Conservation (phyloP, 2,113 vertebrate genomes). For the Eclectus roratus region DNA sequence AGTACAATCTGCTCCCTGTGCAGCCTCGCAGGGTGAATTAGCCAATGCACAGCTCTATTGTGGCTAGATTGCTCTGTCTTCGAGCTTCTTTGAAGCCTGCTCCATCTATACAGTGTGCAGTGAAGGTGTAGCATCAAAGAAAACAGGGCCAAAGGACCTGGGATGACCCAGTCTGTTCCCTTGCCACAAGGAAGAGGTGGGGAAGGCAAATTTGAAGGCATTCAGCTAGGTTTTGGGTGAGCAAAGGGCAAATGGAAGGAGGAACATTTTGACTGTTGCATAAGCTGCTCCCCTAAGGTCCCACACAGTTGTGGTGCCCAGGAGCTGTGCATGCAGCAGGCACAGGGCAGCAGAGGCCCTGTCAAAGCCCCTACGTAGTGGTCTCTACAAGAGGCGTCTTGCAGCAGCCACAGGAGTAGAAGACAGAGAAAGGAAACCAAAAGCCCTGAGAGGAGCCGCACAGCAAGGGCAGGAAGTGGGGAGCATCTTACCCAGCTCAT, state of each 20-base stretch:
- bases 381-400: neutral
- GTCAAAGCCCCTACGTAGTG: fast-evolving
- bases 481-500: fast-evolving
- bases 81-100: neutral
- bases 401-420: neutral
- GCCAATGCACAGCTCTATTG: neutral
- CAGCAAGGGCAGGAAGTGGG: fast-evolving
- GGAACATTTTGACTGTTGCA: neutral
- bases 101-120: fast-evolving
- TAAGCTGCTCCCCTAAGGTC: neutral
- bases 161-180: neutral
- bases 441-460: neutral
- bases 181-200: neutral
- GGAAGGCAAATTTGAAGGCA: neutral
- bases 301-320: neutral
- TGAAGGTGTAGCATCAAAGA: neutral
- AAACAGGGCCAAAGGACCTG: neutral
- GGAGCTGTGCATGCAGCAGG: too few relatives aligned
- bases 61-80: fast-evolving
- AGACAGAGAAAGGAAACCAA: neutral
- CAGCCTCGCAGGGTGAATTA: neutral
- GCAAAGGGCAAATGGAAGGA: neutral
- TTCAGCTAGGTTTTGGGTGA: neutral
- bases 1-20: fast-evolving
- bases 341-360: neutral